Conservation (phyloP, 92 coral and sea anemone species). For the Actinostola sp. region DNA sequence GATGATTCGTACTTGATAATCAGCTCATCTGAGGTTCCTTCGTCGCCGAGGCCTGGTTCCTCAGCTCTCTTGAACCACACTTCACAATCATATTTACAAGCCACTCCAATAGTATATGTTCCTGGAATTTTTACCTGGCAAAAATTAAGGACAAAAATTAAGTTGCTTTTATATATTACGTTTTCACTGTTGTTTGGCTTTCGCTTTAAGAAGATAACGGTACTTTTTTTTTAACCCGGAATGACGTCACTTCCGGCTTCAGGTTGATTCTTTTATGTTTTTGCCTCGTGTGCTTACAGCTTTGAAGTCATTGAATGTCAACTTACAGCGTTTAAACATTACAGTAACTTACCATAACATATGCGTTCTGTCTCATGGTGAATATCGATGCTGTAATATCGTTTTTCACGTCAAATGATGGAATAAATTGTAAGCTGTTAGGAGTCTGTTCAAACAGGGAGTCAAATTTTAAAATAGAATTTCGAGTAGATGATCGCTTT, state of each 20-base stretch:
- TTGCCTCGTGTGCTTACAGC: too few species aligned
- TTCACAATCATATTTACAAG: constrained; percentile 18
- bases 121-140: constrained; percentile 5
- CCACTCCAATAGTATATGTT: constrained; percentile 8
- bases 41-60: constrained; percentile 16
- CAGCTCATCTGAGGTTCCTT: constrained; percentile 16
- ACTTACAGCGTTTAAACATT: too few species aligned
- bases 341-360: constrained; percentile 4
- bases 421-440: not conserved
- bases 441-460: not conserved
- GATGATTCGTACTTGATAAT: constrained; percentile 15
- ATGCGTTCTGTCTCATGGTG: constrained; percentile 13
- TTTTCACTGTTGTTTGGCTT: not conserved
- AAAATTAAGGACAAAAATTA: not conserved
- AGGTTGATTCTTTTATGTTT: not conserved
- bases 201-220: not conserved
- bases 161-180: not conserved
- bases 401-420: constrained; percentile 9
- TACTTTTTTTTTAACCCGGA: too few species aligned
- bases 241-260: too few species aligned
- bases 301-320: too few species aligned
- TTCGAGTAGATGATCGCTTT: not conserved
- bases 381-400: not conserved
- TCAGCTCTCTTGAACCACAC: constrained; percentile 28
- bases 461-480: constrained; percentile 14